Percentiles rank a stretch among this genome's conserved stretches.
These are phyloP conservation scores for Thalassarche chlororhynchos DNA, from an alignment of 2,113 vertebrate genomes.

Conservation along the genomic window DNA sequence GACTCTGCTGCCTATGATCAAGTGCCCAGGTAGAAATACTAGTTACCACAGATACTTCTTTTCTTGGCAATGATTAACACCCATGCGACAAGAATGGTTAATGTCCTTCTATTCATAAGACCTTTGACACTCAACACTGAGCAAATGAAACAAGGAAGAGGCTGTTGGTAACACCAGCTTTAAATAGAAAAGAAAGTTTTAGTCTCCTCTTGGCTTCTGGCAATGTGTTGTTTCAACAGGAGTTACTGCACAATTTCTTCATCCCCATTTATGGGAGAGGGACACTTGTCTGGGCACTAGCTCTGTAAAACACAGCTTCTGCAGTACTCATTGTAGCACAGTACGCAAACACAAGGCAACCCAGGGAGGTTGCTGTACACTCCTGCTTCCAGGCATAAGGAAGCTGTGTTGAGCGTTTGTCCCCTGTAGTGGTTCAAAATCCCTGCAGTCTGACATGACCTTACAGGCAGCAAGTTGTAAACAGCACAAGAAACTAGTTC, in stretches of 20 bases:
- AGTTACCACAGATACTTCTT: not conserved
- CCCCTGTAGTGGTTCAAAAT: not conserved
- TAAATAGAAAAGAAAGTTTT: not conserved
- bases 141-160: not conserved
- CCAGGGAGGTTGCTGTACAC: not conserved
- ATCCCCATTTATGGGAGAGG: not conserved
- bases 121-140: not conserved
- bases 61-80: not conserved
- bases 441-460: not conserved
- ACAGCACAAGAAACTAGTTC: not conserved
- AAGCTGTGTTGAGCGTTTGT: not conserved
- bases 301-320: not conserved
- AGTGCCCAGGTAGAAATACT: not conserved
- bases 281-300: not conserved
- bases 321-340: not conserved
- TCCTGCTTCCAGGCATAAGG: not conserved
- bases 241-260: not conserved
- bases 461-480: not conserved
- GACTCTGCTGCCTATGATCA: not conserved
- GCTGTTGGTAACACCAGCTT: not conserved
- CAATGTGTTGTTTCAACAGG: not conserved
- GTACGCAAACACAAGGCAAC: not conserved
- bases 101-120: not conserved
- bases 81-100: not conserved
- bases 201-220: not conserved